Base-by-base conservation (phyloP, 2,797 vertebrate genomes). In the Malacoctenus gilli region DNA sequence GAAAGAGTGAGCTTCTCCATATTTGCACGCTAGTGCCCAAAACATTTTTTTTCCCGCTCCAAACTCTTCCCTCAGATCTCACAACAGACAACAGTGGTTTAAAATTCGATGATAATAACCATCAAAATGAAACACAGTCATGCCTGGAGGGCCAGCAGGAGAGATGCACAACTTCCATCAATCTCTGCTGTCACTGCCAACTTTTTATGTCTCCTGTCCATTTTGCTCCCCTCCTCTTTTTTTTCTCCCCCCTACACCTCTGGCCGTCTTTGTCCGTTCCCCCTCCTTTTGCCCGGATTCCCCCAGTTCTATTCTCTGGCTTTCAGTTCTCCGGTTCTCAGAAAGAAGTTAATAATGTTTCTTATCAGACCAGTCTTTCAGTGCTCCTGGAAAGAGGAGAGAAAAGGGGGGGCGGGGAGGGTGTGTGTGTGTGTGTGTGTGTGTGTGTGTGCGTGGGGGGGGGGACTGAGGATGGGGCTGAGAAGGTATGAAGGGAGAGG, bases 291-390 rank as follows among this genome's bases (percentile, higher is more conserved):
- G 46, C 66, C 63, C 61, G n/a, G n/a, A n/a, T 62, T 50, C 52
- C 61, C 53, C 51, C 37, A 68, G 57, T 60, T 46, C 59, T 52
- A 68, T 78, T 79, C 62, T 61, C 13, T 18, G 21, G 42, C 69
- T 57, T 66, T 73, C 58, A 72, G 66, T 78, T 84, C 78, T 82
- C 64, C 63, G 53, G 73, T 80, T 82, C 81, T 81, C 59, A 75
- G 65, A 76, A 77, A 75, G 70, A 84, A 83, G 83, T 89, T 83
- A 90, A 90, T 87, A 91, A 84, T 84, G 85, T 89, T 85, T 85
- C 87, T 91, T 91, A 90, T 91, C 82, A 69, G 75, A 67, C 19
- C 56, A 32, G 72, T 82, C 79, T 79, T 80, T 87, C 75, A 82
- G 68, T 73, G 61, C 60, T 82, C 74, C 78, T 80, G 58, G 67